Evolutionary conservation across 1,140 invertebrate genomes (phyloP).

Genomic region (Vollenhovia emeryi): DNA sequence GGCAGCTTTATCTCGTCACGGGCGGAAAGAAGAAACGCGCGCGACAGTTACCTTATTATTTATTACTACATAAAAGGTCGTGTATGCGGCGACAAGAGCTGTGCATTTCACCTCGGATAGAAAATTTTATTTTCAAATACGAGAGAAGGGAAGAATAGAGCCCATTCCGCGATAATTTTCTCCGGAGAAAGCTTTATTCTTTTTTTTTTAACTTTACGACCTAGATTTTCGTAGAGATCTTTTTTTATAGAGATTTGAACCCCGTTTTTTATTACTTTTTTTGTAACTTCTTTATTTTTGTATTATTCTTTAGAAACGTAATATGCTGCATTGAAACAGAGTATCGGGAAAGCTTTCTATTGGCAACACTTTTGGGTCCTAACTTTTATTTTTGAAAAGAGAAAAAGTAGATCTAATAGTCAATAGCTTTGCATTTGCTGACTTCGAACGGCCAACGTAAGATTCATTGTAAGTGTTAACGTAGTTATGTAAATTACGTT

Average conservation of each 20-base stretch:
- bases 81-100: neutral
- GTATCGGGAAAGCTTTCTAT: neutral
- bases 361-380: neutral
- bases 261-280: neutral
- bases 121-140: conserved; percentile 23
- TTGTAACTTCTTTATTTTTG: neutral
- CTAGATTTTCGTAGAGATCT: neutral
- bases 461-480: neutral
- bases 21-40: conserved; percentile 12
- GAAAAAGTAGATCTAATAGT: neutral
- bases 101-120: neutral
- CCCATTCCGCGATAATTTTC: neutral
- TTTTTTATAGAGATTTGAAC: neutral
- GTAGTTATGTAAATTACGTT: conserved; percentile 23
- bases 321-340: neutral
- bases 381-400: neutral
- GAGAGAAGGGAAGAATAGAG: neutral
- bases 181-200: neutral
- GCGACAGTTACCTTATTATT: conserved; percentile 46
- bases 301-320: neutral
- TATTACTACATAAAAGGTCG: conserved; percentile 44
- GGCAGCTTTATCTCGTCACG: conserved; percentile 15
- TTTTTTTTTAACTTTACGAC: neutral
- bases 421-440: neutral
- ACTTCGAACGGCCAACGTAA: neutral